A percentile compares a stretch with the other conserved stretches of the same genome.
phyloP scores from a whole-genome alignment of 1,140 invertebrate species.

The Lordiphosa collinella region DNA sequence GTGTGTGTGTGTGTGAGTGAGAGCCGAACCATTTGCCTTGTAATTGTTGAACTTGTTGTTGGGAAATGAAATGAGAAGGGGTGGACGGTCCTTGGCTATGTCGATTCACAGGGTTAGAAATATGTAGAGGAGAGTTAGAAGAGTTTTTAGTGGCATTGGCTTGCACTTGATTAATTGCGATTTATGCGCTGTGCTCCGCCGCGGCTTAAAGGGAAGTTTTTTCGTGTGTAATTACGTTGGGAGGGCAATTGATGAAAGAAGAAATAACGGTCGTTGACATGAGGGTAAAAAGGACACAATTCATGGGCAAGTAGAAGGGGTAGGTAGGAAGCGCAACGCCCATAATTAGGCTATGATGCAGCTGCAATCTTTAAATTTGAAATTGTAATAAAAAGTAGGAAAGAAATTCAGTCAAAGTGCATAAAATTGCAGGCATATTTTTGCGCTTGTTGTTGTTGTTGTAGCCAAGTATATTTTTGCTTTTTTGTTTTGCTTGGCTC shows the following conservation, averaged over 20 bases:
- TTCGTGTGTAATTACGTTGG: slow-evolving; percentile 1
- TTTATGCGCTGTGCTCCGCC: slow-evolving; percentile 56
- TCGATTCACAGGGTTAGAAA: slow-evolving; percentile 24
- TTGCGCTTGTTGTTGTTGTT: slow-evolving; percentile 36
- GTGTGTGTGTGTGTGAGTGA: slow-evolving; percentile 19
- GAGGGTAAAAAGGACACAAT: slow-evolving; percentile 40
- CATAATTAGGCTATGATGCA: slow-evolving; percentile 35
- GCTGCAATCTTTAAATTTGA: slow-evolving; percentile 9
- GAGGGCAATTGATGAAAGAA: slow-evolving; percentile 26
- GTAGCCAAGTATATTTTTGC: slow-evolving; percentile 54
- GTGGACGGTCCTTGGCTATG: not conserved
- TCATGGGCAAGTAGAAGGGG: slow-evolving; percentile 24
- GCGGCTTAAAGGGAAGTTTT: not conserved
- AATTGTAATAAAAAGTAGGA: slow-evolving; percentile 15
- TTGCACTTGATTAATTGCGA: slow-evolving; percentile 77
- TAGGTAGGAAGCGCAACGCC: slow-evolving; percentile 11
- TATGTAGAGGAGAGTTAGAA: not conserved
- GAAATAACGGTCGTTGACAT: slow-evolving; percentile 51
- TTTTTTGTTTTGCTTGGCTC: slow-evolving; percentile 74
- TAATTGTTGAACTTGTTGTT: slow-evolving; percentile 67
- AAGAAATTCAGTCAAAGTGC: slow-evolving; percentile 34
- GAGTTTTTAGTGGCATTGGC: slow-evolving; percentile 60
- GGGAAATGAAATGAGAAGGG: slow-evolving; percentile 9
- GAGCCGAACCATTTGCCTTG: slow-evolving; percentile 21
- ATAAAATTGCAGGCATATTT: slow-evolving; percentile 48